These are phyloP conservation scores for Pteronura brasiliensis DNA, from an alignment of 2,113 vertebrate genomes.

Conservation along the genomic window DNA sequence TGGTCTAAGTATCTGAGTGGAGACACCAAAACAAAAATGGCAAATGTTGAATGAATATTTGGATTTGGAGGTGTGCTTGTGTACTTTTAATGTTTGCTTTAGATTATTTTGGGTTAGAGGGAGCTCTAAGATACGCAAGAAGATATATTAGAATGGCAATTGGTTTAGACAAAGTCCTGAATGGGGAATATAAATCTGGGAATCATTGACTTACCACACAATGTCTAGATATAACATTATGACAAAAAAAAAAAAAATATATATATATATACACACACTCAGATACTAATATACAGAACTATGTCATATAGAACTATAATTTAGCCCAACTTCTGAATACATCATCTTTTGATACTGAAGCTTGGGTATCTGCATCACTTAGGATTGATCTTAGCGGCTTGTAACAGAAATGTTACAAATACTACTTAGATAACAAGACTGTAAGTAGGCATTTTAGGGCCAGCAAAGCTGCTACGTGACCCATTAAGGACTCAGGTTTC, in stretches of 20 bases:
- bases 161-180: neutral
- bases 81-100: neutral
- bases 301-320: neutral
- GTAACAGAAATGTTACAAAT: neutral
- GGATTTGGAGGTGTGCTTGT: neutral
- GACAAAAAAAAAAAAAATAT: rapidly evolving
- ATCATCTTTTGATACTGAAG: neutral
- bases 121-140: neutral
- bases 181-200: neutral
- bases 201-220: neutral
- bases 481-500: neutral
- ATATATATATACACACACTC: neutral
- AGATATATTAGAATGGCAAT: neutral
- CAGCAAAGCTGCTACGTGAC: neutral
- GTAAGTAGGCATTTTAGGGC: neutral
- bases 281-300: neutral
- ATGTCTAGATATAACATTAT: neutral
- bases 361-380: neutral
- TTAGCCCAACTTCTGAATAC: neutral
- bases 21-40: neutral
- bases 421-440: neutral
- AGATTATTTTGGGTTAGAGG: neutral
- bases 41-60: neutral
- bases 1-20: neutral
- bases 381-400: neutral